A percentile compares a stretch with the other conserved stretches of the same genome.
phyloP scores from a whole-genome alignment of 1,140 invertebrate species.

The Linepithema humile region DNA sequence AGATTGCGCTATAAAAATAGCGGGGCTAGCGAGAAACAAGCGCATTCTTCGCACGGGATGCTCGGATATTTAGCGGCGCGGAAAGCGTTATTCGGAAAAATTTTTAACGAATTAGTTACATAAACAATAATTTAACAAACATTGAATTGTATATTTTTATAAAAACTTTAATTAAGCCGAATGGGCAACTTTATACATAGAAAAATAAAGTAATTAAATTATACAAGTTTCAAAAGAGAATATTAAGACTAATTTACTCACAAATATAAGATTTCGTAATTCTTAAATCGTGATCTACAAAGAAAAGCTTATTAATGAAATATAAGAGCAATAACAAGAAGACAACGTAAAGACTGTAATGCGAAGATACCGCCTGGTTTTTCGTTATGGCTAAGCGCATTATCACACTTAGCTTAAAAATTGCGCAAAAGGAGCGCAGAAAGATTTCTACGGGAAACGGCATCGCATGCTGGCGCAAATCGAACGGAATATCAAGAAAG shows the following conservation, averaged over 20 bases:
- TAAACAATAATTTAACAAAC: neutral
- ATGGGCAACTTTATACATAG: neutral
- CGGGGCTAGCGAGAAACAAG: neutral
- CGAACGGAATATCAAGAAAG: neutral
- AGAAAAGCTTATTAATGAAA: neutral
- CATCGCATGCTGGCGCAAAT: neutral
- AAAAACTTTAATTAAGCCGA: neutral
- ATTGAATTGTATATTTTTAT: neutral
- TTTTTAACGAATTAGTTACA: neutral
- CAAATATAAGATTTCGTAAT: neutral
- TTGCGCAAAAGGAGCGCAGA: constrained; percentile 46
- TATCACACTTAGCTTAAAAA: constrained; percentile 24
- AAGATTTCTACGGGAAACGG: constrained; percentile 30
- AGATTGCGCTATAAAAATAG: constrained; percentile 23
- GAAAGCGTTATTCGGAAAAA: neutral
- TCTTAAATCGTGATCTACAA: neutral
- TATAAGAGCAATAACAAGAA: neutral
- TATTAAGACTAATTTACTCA: neutral
- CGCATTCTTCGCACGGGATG: neutral
- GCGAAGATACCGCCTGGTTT: constrained; percentile 12
- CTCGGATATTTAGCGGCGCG: neutral
- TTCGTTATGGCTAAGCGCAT: constrained; percentile 13
- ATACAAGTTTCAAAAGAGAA: neutral
- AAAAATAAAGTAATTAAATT: constrained; percentile 4
- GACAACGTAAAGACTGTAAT: too few relatives aligned